Evolutionary conservation across 1,140 invertebrate genomes (phyloP), one percentile per base, ranked within the genome.

Genomic region (Hyposmocoma kahamanoa): DNA sequence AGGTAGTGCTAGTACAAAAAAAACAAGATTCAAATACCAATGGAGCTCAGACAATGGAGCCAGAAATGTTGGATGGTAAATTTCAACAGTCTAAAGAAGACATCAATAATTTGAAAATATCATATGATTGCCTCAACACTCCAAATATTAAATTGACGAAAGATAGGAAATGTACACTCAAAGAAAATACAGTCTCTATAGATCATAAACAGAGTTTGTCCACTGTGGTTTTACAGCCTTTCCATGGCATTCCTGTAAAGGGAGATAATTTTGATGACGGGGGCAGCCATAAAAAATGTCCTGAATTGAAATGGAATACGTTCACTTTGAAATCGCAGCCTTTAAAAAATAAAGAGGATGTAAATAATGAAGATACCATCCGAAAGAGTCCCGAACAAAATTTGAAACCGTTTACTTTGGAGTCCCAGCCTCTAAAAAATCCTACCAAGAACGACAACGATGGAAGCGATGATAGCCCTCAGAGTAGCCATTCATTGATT

Each of bases 41-140:
- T 30, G 13, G 28, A 13, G 28, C 13, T 1, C 28, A 10, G 28
- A n/a, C n/a, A n/a, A 30, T 30, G 10, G 28, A 30, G 13, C 13
- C 28, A 30, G 28, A n/a, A n/a, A 30, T 30, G 28, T 30, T 2
- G 1, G 13, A 30, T 13, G 28, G 13, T 6, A 10, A 30, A 10
- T 2, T 2, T n/a, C 28, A 30, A 30, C 28, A 6, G 10, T 13
- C 8, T n/a, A 30, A 30, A 30, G 13, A 30, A 30, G 28, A 30
- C 28, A 8, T 2, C 8, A 30, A 2, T 30, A 30, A 1, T n/a
- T 30, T n/a, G 28, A 30, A n/a, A n/a, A n/a, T n/a, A n/a, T n/a
- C n/a, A n/a, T 84, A 73, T 57, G 81, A 81, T 63, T 81, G 67
- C 59, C 77, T 84, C 26, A 59, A 75, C 47, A 73, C 81, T 73